Percentiles rank a stretch among this genome's conserved stretches.
Evolutionary conservation across 2,113 vertebrate species (phyloP).

Genomic region (Perca fluviatilis): DNA sequence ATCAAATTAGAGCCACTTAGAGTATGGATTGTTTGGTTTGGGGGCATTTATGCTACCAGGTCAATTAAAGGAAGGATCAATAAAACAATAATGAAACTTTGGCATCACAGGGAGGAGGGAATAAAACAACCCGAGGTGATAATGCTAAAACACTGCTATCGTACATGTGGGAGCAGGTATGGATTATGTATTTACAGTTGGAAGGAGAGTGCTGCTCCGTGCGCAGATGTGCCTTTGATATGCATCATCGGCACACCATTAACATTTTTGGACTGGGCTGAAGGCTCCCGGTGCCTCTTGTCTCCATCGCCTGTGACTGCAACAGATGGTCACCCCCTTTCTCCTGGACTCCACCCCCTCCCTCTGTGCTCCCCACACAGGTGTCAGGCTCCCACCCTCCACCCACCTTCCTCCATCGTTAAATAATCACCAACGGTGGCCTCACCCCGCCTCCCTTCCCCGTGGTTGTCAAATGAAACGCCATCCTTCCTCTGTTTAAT

Average conservation of each 20-base stretch:
- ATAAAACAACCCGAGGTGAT: slow-evolving; percentile 32
- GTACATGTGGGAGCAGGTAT: slow-evolving; percentile 2
- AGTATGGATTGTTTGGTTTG: slow-evolving; percentile 77
- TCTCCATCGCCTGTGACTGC: slow-evolving; percentile 73
- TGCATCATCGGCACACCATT: slow-evolving; percentile 73
- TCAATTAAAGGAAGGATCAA: slow-evolving; percentile 79
- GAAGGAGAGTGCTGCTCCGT: not conserved
- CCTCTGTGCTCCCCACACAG: slow-evolving; percentile 62
- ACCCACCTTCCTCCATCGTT: slow-evolving; percentile 44
- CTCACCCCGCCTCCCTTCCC: not conserved
- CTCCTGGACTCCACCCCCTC: slow-evolving; percentile 35
- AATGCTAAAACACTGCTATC: slow-evolving; percentile 13
- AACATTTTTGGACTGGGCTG: slow-evolving; percentile 78
- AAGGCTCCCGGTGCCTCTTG: slow-evolving; percentile 65
- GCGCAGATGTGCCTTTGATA: slow-evolving; percentile 77
- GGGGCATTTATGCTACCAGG: slow-evolving; percentile 76
- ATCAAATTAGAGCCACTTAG: slow-evolving; percentile 76
- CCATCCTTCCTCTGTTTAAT: slow-evolving; percentile 62
- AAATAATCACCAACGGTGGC: slow-evolving; percentile 67
- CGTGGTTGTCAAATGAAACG: slow-evolving; percentile 53
- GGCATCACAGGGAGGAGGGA: slow-evolving; percentile 32
- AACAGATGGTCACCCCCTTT: slow-evolving; percentile 77
- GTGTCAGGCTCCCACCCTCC: slow-evolving; percentile 61
- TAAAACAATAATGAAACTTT: slow-evolving; percentile 74
- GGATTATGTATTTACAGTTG: slow-evolving; percentile 42